phyloP scores from a whole-genome alignment of 2,888 invertebrate genomes.

The Ligdia adustata region DNA sequence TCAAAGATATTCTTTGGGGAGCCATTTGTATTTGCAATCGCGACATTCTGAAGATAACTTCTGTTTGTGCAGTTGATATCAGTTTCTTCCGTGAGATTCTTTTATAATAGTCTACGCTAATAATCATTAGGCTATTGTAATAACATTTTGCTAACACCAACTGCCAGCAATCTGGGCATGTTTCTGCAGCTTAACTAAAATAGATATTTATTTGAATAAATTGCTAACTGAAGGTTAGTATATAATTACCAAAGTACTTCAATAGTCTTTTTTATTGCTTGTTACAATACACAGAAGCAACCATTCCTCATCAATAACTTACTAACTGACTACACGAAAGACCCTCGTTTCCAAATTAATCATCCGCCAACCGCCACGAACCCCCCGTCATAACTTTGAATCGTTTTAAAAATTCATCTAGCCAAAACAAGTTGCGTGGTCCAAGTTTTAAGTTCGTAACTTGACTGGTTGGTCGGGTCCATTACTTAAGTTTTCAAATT shows the following conservation, averaged over 20 bases:
- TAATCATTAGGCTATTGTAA: too few species aligned
- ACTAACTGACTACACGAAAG: constrained; percentile 29
- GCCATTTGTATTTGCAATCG: not conserved
- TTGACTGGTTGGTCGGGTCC: not conserved
- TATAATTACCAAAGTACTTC: too few species aligned
- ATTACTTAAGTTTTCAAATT: not conserved
- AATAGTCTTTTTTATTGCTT: too few species aligned
- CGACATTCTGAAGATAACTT: constrained; percentile 1
- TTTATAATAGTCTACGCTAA: too few species aligned
- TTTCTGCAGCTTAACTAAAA: too few species aligned
- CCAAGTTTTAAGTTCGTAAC: constrained; percentile 8
- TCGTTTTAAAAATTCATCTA: constrained; percentile 36
- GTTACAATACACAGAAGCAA: too few species aligned
- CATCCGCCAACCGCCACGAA: constrained; percentile 19
- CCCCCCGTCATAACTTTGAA: constrained; percentile 27
- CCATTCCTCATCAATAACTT: constrained; percentile 29
- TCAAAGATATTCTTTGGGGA: constrained; percentile 7
- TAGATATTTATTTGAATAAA: too few species aligned
- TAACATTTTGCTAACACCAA: too few species aligned
- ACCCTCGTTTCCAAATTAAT: constrained; percentile 28
- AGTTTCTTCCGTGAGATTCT: too few species aligned
- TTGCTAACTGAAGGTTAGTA: too few species aligned
- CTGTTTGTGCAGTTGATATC: not conserved
- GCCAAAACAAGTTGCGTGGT: constrained; percentile 16
- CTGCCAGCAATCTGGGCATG: too few species aligned